Conservation (phyloP, 1,140 invertebrate genomes). For the Drosophila truncata region DNA sequence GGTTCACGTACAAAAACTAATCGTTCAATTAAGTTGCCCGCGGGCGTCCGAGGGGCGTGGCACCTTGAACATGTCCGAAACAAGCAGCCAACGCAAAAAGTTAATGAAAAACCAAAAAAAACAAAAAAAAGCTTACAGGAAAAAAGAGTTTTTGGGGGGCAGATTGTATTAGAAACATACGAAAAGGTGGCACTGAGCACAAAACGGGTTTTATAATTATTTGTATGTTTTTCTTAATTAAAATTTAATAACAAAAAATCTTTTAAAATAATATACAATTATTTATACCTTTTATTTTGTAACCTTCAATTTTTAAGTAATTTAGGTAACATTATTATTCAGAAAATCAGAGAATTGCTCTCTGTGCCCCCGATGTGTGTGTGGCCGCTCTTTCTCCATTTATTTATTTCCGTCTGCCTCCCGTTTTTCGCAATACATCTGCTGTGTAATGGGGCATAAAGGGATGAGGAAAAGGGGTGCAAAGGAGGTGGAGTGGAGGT, state of each 20-base stretch:
- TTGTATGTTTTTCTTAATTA: neutral
- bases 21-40: slow-evolving; percentile 77
- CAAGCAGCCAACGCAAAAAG: slow-evolving; percentile 65
- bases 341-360: neutral
- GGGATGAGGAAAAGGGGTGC: neutral
- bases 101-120: slow-evolving; percentile 63
- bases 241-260: neutral
- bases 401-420: slow-evolving; percentile 29
- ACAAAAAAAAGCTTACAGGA: neutral
- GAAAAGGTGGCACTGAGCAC: slow-evolving; percentile 6
- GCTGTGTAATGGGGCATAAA: slow-evolving; percentile 62
- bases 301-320: neutral
- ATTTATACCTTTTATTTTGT: neutral
- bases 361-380: neutral
- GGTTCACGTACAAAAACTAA: slow-evolving; percentile 75
- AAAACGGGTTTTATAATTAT: neutral
- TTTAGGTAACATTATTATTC: neutral
- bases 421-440: slow-evolving; percentile 28
- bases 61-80: slow-evolving; percentile 61
- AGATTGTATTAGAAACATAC: slow-evolving; percentile 32
- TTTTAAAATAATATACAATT: neutral
- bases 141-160: slow-evolving; percentile 7
- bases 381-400: neutral
- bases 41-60: slow-evolving; percentile 16
- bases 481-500: neutral